Evolutionary conservation across 2,888 invertebrate species (phyloP), one percentile per base, ranked within the genome.

Genomic region (Polylopha cassiicola): DNA sequence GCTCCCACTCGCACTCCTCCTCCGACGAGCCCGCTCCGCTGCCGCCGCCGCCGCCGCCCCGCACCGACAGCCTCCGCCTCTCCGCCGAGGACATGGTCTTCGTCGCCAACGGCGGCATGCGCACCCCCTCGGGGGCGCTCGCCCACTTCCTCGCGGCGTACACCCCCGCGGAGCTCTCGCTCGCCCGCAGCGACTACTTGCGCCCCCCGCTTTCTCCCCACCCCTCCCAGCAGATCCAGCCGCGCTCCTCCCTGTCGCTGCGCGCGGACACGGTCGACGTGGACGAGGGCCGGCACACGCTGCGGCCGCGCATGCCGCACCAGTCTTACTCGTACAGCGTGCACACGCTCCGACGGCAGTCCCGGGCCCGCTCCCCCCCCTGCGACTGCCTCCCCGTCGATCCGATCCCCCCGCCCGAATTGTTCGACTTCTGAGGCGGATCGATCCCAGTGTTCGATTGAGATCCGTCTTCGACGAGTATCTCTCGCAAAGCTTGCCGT

Each of bases 11-110:
- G 55, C 59, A 48, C 43, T 51, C 53, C 44, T 50, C 45, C 52
- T 14, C 51, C 56, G 31, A 49, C 30, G 34, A 44, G 43, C 37
- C 48, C 16, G 52, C 47, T 34, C 53, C 47, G 24, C 34, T 49
- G 5, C 60, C 58, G 5, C 58, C 64, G 0, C 68, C 72, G 1
- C 73, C 76, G 1, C 76, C 75, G 0, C 73, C 78, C 0, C 53
- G 80, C 16, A 61, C 72, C 4, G 79, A 76, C 58, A 68, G 72
- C 39, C 62, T 79, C n/a, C 68, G 77, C 5, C 73, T 82, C 1
- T 81, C 84, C 18, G 77, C 81, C 6, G 84, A 81, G 33, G 78
- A 82, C 54, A 82, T 85, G 75, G 78, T 80, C 8, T 56, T 73
- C 2, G 69, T 84, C 2, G 85, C 84, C 33, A 84, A 85, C 67